phyloP scores from a whole-genome alignment of 2,888 invertebrate species.

The Tyria jacobaeae region DNA sequence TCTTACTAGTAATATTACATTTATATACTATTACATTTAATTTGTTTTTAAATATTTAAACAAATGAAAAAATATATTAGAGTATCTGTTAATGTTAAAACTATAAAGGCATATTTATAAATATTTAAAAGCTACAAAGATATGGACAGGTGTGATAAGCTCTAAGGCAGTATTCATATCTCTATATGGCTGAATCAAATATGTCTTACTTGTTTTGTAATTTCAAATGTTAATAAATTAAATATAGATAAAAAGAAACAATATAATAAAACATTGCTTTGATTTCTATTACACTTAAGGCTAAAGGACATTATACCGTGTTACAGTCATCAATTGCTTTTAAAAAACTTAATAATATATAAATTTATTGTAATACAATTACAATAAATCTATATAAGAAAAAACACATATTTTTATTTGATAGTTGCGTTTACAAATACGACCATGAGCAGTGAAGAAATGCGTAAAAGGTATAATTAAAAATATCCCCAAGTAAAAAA shows the following conservation, averaged over 20 bases:
- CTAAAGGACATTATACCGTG: slow-evolving; percentile 47
- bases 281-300: slow-evolving; percentile 55
- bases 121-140: slow-evolving; percentile 42
- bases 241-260: slow-evolving; percentile 49
- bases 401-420: neutral
- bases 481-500: neutral
- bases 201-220: slow-evolving; percentile 18
- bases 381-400: neutral
- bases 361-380: too few species aligned
- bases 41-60: slow-evolving; percentile 43
- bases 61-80: slow-evolving; percentile 22
- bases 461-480: neutral
- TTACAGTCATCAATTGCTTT: slow-evolving; percentile 37
- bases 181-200: slow-evolving; percentile 10
- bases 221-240: slow-evolving; percentile 33
- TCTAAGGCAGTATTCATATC: slow-evolving; percentile 11
- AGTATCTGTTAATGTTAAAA: slow-evolving; percentile 3
- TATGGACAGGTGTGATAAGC: slow-evolving; percentile 33
- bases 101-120: slow-evolving; percentile 26
- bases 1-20: slow-evolving; percentile 24
- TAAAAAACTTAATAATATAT: neutral
- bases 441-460: neutral
- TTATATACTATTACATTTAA: slow-evolving; percentile 18
- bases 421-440: neutral
- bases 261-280: slow-evolving; percentile 54